A percentile compares a stretch with the other conserved stretches of the same genome.
Conservation (phyloP, 1,140 invertebrate species). For the Dreissena polymorpha region DNA sequence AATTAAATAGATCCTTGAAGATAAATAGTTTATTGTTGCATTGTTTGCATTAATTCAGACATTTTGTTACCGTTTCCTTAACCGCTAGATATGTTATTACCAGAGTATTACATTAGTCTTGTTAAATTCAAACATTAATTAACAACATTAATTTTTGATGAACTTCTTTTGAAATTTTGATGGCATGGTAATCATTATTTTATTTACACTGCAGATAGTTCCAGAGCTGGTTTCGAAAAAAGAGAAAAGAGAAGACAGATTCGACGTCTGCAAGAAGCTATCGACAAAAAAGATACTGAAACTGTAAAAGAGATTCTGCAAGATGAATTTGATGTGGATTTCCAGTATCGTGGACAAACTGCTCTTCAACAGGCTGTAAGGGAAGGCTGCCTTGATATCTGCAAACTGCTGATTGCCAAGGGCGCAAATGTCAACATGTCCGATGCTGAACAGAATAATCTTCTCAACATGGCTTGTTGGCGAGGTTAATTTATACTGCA, state of each 20-base stretch:
- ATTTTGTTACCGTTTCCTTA: too few species aligned
- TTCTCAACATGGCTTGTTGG: slow-evolving; percentile 75
- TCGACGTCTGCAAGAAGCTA: slow-evolving; percentile 70
- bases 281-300: slow-evolving; percentile 64
- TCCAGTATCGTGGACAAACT: slow-evolving; percentile 75
- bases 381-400: slow-evolving; percentile 71
- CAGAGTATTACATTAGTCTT: too few species aligned
- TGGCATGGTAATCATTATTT: not conserved
- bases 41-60: too few species aligned
- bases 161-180: too few species aligned
- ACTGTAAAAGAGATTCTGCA: slow-evolving; percentile 64
- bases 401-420: slow-evolving; percentile 67
- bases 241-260: slow-evolving; percentile 51
- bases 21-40: too few species aligned
- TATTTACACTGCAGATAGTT: slow-evolving; percentile 36
- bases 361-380: slow-evolving; percentile 75
- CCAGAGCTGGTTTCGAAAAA: slow-evolving; percentile 51
- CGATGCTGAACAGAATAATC: slow-evolving; percentile 73
- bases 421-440: slow-evolving; percentile 76
- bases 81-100: too few species aligned
- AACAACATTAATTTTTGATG: too few species aligned
- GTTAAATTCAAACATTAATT: too few species aligned
- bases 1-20: too few species aligned
- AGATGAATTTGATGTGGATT: slow-evolving; percentile 77
- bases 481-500: slow-evolving; percentile 42